Percentiles rank a stretch among this genome's conserved stretches.
These are phyloP conservation scores for Machimus atricapillus DNA, from an alignment of 2,888 invertebrate species.

Conservation along the genomic window DNA sequence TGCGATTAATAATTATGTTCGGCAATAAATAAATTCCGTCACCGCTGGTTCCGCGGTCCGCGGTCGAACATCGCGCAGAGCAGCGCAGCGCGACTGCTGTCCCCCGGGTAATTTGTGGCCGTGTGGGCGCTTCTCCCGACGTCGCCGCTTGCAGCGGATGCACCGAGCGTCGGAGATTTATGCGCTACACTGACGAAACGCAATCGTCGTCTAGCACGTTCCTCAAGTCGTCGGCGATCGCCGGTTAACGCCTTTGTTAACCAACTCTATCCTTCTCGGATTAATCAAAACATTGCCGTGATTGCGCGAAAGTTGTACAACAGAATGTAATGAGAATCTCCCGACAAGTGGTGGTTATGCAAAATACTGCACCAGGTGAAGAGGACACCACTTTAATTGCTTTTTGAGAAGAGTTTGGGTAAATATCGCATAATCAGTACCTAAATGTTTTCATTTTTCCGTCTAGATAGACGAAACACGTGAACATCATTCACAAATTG, in stretches of 20 bases:
- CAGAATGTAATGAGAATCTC: not conserved
- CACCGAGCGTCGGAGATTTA: not conserved
- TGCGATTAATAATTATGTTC: constrained; percentile 32
- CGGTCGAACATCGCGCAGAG: not conserved
- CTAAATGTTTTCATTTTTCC: not conserved
- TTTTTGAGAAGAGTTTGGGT: not conserved
- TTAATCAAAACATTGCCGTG: constrained; percentile 1
- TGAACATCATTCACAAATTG: not conserved
- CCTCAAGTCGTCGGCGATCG: not conserved
- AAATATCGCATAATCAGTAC: not conserved
- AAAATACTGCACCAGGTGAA: not conserved
- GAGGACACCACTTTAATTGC: not conserved
- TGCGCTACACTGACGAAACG: not conserved
- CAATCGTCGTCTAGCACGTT: not conserved
- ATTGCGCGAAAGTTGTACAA: not conserved
- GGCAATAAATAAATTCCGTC: constrained; percentile 18
- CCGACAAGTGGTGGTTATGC: not conserved
- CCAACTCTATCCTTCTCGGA: not conserved
- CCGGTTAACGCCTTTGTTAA: not conserved
- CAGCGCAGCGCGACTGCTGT: not conserved
- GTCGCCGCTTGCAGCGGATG: not conserved
- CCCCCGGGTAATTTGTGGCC: not conserved
- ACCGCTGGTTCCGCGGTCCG: not conserved
- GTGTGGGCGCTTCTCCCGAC: not conserved
- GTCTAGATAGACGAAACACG: not conserved